phyloP scores from a whole-genome alignment of 2,888 invertebrate genomes.

The Erynnis tages region DNA sequence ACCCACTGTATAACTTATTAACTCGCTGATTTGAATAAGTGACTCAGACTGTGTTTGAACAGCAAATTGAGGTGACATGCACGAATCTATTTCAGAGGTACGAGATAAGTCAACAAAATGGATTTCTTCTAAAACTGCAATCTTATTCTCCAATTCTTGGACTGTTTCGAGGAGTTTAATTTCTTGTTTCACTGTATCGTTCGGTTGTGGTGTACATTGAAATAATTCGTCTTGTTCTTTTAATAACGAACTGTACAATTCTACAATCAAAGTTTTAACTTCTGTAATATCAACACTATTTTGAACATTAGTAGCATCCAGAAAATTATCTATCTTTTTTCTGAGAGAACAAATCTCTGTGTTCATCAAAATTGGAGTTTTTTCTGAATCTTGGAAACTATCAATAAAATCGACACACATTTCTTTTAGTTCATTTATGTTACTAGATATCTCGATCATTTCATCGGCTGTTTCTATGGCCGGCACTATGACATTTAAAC shows the following conservation, averaged over 20 bases:
- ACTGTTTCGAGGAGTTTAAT: constrained; percentile 59
- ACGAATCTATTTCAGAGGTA: constrained; percentile 52
- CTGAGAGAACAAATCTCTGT: constrained; percentile 29
- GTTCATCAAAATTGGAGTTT: constrained; percentile 12
- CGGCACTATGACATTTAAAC: constrained; percentile 53
- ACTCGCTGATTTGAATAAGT: constrained; percentile 51
- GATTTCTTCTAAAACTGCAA: constrained; percentile 62
- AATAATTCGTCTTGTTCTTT: constrained; percentile 60
- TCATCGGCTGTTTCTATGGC: constrained; percentile 55
- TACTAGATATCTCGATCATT: constrained; percentile 59
- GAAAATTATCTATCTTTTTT: constrained; percentile 45
- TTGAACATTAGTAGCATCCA: constrained; percentile 51
- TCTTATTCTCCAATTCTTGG: constrained; percentile 59
- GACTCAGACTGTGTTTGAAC: constrained; percentile 54
- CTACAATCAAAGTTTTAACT: constrained; percentile 56
- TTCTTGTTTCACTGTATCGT: constrained; percentile 49
- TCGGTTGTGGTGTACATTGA: constrained; percentile 47
- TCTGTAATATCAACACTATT: constrained; percentile 53
- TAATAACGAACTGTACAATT: constrained; percentile 55
- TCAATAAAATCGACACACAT: constrained; percentile 54
- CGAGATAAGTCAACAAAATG: constrained; percentile 61
- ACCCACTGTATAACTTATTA: constrained; percentile 53
- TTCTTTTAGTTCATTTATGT: constrained; percentile 51
- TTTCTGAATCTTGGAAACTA: constrained; percentile 45
- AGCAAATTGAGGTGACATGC: constrained; percentile 48